Evolutionary conservation across 2,113 vertebrate genomes (phyloP), one percentile per base, ranked within the genome.

Genomic region (Elephas maximus): DNA sequence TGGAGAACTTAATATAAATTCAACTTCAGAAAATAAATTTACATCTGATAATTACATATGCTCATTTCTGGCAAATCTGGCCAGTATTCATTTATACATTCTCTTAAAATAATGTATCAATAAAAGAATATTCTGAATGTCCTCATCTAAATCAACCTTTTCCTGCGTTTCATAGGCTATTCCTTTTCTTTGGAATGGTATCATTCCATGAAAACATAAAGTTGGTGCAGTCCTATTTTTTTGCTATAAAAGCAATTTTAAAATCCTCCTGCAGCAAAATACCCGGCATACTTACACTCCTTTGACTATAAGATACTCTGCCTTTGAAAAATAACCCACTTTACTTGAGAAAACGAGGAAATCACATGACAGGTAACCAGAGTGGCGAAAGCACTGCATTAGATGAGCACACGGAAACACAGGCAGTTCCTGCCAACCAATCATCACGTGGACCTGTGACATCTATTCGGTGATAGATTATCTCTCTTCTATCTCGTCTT

Each of bases 401-500:
- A 60, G 30, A 60, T 28, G 17, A 15, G 1, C 41, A 45, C 26
- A 2, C 21, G 85, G 78, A 76, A 90, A 60, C 0, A 0, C 21
- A 30, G 21, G 63, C 24, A 18, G 17, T 33, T 85, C 60, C 81
- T 30, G 30, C 45, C 90, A 79, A 85, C 48, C 21, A 60, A 78
- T 57, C 14, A 33, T 23, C 76, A 21, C 6, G 48, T 0, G 74
- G 93, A 41, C 45, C 48, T 60, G 20, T 74, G 65, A 78, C 6
- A 88, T 48, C 37, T 33, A 21, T 45, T 92, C 63, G 30, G 26
- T 65, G 77, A 44, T 10, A 48, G 71, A 69, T 69, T 88, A 76
- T n/a, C 82, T 94, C 28, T 84, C 81, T 85, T 95, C 62, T 69
- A 33, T n/a, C n/a, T 90, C 63, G 9, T 37, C n/a, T 73, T 97